Evolutionary conservation across 2,797 vertebrate species (phyloP), one percentile per base, ranked within the genome.

Genomic region (Rhinophrynus dorsalis): DNA sequence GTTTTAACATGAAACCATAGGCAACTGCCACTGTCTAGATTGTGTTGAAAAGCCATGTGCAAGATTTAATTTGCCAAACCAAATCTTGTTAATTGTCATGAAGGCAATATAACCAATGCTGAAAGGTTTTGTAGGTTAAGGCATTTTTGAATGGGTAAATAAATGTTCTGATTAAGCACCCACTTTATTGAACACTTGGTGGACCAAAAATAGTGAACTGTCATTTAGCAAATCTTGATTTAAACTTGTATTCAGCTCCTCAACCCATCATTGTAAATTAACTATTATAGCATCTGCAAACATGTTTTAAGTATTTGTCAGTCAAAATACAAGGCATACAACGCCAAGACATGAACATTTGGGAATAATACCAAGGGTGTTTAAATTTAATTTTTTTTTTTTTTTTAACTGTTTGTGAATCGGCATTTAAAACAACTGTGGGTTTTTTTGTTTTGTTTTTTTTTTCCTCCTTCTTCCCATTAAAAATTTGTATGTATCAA

Each of bases 11-110:
- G 86, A 83, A 96, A 93, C 91, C 95, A 91, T 89, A 89, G 89
- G 87, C 85, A 44, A 88, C 89, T 94, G 94, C 97, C 94, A 96
- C 94, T 94, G 90, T 94, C 90, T 84, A 83, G 94, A 95, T 92
- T 90, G 86, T 94, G 83, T 90, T 87, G 88, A 89, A 92, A 95
- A 95, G 91, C 92, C 91, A 94, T 95, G 90, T 87, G 92, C 89
- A 90, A 92, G 90, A 90, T 90, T 86, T 92, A 88, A 90, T 90
- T 96, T 96, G 94, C 94, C 95, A 97, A 97, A 96, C 89, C 83
- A 87, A 87, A 85, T 90, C 86, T 90, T 89, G 88, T 89, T 89
- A 90, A 90, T 89, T 86, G 87, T 75, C 88, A 89, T 84, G 81
- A 88, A 86, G 86, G 85, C 84, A 90, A 89, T 89, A 89, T 90